Evolutionary conservation across 2,113 vertebrate species (phyloP).

Genomic region (Toxotes jaculatrix): DNA sequence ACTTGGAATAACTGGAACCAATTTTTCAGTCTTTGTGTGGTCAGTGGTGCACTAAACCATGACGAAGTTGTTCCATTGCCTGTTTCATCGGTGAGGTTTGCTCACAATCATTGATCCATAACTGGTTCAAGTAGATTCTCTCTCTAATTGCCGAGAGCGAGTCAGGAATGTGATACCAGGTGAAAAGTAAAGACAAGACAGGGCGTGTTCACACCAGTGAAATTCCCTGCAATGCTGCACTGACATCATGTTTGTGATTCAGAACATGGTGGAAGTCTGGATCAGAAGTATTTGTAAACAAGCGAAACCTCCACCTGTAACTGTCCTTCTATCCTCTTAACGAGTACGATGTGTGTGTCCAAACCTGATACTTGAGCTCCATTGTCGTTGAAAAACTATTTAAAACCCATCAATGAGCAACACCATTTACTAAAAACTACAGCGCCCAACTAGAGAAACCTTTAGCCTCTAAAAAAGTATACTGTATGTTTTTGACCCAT

Average conservation of each 20-base stretch:
- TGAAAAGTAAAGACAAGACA: not conserved
- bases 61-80: not conserved
- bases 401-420: too few species aligned
- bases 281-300: not conserved
- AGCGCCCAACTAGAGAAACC: too few species aligned
- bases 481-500: too few species aligned
- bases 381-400: too few species aligned
- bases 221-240: not conserved
- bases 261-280: not conserved
- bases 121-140: slow-evolving; percentile 32
- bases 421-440: too few species aligned
- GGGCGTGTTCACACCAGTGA: slow-evolving; percentile 41
- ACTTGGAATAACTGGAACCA: not conserved
- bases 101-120: not conserved
- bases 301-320: too few species aligned
- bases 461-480: too few species aligned
- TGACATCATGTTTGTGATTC: not conserved
- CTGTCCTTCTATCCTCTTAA: too few species aligned
- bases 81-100: not conserved
- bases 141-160: not conserved
- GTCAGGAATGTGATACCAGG: slow-evolving; percentile 52
- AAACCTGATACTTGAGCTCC: too few species aligned
- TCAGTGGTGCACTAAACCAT: not conserved
- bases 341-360: too few species aligned
- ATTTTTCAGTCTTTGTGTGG: not conserved